phyloP scores from a whole-genome alignment of 2,113 vertebrate species.

The Callaeas wilsoni region DNA sequence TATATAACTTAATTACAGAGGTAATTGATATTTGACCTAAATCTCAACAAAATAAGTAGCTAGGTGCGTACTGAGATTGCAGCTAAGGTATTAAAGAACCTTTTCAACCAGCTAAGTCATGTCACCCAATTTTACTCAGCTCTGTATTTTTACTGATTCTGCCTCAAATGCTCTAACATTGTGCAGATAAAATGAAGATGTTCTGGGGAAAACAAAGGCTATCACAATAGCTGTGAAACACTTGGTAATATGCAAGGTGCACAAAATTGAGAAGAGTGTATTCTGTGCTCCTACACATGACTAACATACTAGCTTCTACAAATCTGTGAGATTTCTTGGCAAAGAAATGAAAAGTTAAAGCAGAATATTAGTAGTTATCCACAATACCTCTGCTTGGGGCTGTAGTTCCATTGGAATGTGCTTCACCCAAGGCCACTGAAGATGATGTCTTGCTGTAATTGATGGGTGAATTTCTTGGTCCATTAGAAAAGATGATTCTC shows the following conservation, averaged over 20 bases:
- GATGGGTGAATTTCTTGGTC: not conserved
- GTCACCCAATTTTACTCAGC: not conserved
- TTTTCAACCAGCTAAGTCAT: not conserved
- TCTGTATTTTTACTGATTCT: not conserved
- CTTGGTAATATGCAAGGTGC: not conserved
- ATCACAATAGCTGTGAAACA: not conserved
- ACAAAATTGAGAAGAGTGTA: not conserved
- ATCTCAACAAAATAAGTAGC: conserved; percentile 45
- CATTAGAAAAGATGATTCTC: not conserved
- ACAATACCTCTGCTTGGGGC: not conserved
- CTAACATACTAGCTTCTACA: not conserved
- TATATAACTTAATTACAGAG: conserved; percentile 62
- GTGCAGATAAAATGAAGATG: not conserved
- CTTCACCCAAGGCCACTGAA: not conserved
- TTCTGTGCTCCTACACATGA: not conserved
- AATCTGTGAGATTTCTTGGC: not conserved
- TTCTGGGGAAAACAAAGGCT: not conserved
- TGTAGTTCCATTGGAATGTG: not conserved
- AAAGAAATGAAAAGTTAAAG: not conserved
- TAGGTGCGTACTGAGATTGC: conserved; percentile 33
- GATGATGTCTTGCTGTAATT: not conserved
- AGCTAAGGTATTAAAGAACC: not conserved
- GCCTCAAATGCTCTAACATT: not conserved
- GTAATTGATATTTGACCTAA: conserved; percentile 67
- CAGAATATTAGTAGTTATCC: not conserved